These are phyloP conservation scores for Tetragnatha versicolor DNA, from an alignment of 1,140 invertebrate genomes.

Conservation along the genomic window DNA sequence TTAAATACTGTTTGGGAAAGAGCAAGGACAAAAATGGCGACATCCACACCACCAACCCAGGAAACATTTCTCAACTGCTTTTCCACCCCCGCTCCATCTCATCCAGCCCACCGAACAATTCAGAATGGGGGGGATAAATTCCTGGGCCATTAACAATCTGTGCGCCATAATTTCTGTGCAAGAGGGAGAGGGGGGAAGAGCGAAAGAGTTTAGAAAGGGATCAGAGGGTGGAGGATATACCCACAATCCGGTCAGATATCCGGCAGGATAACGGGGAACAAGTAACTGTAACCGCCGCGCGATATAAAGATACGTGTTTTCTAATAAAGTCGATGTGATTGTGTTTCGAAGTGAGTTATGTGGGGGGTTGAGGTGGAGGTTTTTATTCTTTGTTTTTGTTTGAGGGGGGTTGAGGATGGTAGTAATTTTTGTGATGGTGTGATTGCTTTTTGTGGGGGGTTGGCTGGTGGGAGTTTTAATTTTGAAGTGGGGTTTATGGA, in stretches of 20 bases:
- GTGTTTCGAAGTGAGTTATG: neutral
- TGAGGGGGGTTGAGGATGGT: no score
- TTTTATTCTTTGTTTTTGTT: no score
- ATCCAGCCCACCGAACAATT: conserved; percentile 10
- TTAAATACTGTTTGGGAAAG: no score
- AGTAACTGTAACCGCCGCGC: conserved; percentile 28
- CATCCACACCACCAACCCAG: neutral
- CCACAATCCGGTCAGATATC: conserved; percentile 27
- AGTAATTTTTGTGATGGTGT: no score
- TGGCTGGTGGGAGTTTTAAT: no score
- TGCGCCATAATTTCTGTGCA: conserved; percentile 40
- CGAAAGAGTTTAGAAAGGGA: neutral
- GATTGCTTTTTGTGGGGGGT: no score
- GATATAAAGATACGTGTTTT: neutral
- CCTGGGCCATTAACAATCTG: conserved; percentile 51
- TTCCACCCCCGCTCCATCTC: conserved; percentile 33
- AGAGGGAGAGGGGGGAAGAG: neutral
- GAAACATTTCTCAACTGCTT: neutral
- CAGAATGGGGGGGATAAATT: conserved; percentile 51
- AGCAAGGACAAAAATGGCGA: conserved; percentile 21
- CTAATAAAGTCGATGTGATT: conserved; percentile 13
- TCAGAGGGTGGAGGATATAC: conserved; percentile 47
- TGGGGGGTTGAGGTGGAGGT: no score
- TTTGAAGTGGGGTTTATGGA: no score
- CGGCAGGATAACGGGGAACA: conserved; percentile 19